Evolutionary conservation across 1,140 invertebrate species (phyloP).

Genomic region (Phocides pigmalion): DNA sequence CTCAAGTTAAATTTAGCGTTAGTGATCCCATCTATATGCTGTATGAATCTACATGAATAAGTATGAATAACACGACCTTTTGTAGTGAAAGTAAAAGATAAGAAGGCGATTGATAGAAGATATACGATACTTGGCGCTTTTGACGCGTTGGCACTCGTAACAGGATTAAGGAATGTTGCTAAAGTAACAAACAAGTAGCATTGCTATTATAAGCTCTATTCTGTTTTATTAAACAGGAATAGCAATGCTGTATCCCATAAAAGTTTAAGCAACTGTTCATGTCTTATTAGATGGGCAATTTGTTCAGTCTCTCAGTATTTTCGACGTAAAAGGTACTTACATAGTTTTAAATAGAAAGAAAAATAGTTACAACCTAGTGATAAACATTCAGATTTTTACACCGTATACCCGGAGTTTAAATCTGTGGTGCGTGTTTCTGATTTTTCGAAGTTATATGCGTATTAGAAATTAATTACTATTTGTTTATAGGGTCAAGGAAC

Average conservation of each 20-base stretch:
- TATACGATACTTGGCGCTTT: slow-evolving; percentile 17
- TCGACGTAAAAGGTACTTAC: too few relatives aligned
- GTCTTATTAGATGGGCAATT: too few relatives aligned
- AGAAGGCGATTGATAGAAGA: too few relatives aligned
- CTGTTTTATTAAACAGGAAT: background rate
- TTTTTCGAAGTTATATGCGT: too few relatives aligned
- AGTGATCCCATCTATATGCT: slow-evolving; percentile 69
- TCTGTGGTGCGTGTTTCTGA: too few relatives aligned
- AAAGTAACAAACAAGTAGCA: slow-evolving; percentile 1
- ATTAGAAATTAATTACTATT: too few relatives aligned
- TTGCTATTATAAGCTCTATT: background rate
- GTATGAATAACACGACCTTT: slow-evolving; percentile 44
- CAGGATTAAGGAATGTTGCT: slow-evolving; percentile 24
- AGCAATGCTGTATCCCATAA: background rate
- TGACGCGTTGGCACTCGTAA: slow-evolving; percentile 17
- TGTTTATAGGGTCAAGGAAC: too few relatives aligned
- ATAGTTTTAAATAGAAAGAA: too few relatives aligned
- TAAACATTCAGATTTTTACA: too few relatives aligned
- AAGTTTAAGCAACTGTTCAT: background rate
- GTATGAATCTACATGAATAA: slow-evolving; percentile 35
- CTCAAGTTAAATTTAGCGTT: slow-evolving; percentile 78
- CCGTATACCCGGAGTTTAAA: too few relatives aligned
- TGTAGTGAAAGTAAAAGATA: slow-evolving; percentile 56
- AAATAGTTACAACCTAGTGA: too few relatives aligned
- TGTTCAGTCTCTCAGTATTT: too few relatives aligned